Evolutionary conservation across 2,888 invertebrate genomes (phyloP), one percentile per base, ranked within the genome.

Genomic region (Watsonalla cultraria): DNA sequence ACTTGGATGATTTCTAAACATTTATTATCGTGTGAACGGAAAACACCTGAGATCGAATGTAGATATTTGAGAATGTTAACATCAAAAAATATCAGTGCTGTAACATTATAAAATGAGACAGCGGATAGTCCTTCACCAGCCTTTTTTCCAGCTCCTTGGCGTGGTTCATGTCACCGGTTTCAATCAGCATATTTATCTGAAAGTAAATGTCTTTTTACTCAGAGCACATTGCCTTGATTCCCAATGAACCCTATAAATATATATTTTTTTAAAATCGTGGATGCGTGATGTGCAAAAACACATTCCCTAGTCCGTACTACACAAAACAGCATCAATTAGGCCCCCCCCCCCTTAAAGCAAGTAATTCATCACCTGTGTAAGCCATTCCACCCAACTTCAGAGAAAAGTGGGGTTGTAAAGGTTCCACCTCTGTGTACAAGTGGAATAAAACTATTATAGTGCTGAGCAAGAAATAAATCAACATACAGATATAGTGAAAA

Each of bases 401-500:
- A 24, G 24, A 24, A 24, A 24, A 24, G 24, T 24, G 24, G 4
- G 24, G 1, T 24, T 24, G 24, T 24, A 24, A 4, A 4, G 24
- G 24, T 24, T 24, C 24, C 24, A 24, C 24, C 24, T 24, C 24
- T 24, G 1, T 24, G 2, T 24, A 24, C 2, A 24, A 24, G 24
- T 2, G 24, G 24, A 2, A 4, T 24, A 4, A 2, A 24, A 4
- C 4, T 2, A 24, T 24, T 24, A 24, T 24, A 24, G 24, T 24
- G n/a, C n/a, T n/a, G n/a, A n/a, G n/a, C n/a, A 34, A 5, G 11
- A n/a, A 33, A 14, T 7, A 53, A 8, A 55, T 37, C 24, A 5
- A n/a, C 70, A 62, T 48, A 76, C 77, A 54, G 69, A 68, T 53
- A 74, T 60, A 37, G 68, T 73, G 55, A 96, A 96, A 15, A 97